phyloP scores from a whole-genome alignment of 2,113 vertebrate species.

The Perca schrenkii region DNA sequence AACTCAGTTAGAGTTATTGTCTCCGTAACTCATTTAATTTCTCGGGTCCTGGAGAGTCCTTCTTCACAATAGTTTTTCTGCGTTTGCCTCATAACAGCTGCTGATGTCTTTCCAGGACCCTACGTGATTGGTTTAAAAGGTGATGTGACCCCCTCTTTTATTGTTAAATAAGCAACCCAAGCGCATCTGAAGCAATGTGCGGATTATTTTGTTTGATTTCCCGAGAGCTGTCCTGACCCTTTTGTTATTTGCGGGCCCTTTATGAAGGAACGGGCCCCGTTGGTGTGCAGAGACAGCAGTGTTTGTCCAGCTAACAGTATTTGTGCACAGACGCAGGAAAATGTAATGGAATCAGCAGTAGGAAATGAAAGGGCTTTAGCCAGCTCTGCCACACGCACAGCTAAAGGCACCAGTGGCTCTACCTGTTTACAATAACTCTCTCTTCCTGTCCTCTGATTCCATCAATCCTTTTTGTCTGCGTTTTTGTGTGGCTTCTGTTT shows the following conservation, averaged over 20 bases:
- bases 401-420: constrained; percentile 42
- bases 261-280: constrained; percentile 14
- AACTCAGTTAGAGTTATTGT: constrained; percentile 70
- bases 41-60: constrained; percentile 19
- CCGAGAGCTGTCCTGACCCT: constrained; percentile 45
- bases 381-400: constrained; percentile 45
- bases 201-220: constrained; percentile 63
- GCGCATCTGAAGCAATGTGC: constrained; percentile 30
- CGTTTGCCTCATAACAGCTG: constrained; percentile 19
- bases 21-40: constrained; percentile 59
- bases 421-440: constrained; percentile 63
- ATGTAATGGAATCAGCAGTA: constrained; percentile 64
- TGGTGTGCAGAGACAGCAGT: constrained; percentile 6
- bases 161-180: constrained; percentile 48
- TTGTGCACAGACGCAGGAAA: constrained; percentile 51
- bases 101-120: not conserved
- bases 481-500: constrained; percentile 57
- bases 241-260: constrained; percentile 24
- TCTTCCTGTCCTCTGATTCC: constrained; percentile 40
- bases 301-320: constrained; percentile 65
- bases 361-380: constrained; percentile 70
- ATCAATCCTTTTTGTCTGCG: constrained; percentile 57
- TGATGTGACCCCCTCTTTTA: constrained; percentile 25
- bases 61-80: not conserved
- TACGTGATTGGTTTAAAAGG: constrained; percentile 57